phyloP scores from a whole-genome alignment of 2,797 vertebrate genomes.

The Loris lydekkerianus region DNA sequence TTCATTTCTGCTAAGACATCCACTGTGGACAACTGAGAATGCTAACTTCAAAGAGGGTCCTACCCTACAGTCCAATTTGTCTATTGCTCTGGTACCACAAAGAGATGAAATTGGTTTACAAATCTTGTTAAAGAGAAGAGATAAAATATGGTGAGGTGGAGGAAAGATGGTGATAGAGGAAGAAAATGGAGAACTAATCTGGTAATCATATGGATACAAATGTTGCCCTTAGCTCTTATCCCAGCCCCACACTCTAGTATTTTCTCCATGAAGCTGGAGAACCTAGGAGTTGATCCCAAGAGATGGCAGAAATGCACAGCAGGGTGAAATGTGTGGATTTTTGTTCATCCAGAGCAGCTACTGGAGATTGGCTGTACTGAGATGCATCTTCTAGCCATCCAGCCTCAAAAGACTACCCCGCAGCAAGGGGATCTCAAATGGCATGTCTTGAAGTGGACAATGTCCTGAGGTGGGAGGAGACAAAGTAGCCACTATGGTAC shows the following conservation, averaged over 20 bases:
- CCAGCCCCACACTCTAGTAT: not conserved
- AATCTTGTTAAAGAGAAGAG: not conserved
- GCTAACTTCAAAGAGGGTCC: constrained; percentile 12
- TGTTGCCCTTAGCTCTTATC: not conserved
- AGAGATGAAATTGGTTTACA: not conserved
- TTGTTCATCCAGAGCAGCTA: not conserved
- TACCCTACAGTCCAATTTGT: not conserved
- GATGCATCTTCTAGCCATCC: not conserved
- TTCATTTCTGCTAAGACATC: not conserved
- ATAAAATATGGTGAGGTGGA: too few species aligned
- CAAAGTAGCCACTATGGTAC: not conserved
- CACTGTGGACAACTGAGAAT: not conserved
- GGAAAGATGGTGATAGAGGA: not conserved
- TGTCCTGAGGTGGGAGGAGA: not conserved
- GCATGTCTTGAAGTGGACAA: not conserved
- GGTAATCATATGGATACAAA: not conserved
- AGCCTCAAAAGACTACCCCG: not conserved
- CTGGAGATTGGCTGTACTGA: not conserved
- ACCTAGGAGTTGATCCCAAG: not conserved
- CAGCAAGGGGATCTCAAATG: not conserved
- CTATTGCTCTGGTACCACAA: not conserved
- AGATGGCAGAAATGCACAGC: not conserved
- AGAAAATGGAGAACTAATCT: not conserved
- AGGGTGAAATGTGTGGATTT: not conserved
- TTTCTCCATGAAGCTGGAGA: not conserved